Evolutionary conservation across 35 echinoderm and acorn worm species (phyloP).

Genomic region (Lytechinus variegatus): DNA sequence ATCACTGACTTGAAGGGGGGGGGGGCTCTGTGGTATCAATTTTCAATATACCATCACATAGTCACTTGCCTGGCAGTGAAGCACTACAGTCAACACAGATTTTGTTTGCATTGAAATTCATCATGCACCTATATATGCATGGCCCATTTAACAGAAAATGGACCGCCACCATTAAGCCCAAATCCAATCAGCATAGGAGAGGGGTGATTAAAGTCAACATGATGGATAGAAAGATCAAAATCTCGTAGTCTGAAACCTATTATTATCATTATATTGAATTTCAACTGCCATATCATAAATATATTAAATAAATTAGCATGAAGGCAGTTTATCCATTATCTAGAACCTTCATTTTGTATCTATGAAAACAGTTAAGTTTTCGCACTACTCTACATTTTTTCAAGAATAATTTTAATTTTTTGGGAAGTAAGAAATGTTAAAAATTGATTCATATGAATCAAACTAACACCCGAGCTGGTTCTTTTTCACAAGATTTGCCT

Average conservation of each 20-base stretch:
- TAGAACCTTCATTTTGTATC: not conserved
- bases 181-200: not conserved
- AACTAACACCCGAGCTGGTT: not conserved
- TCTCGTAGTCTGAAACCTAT: not conserved
- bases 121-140: not conserved
- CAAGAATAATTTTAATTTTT: not conserved
- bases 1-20: not conserved
- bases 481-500: too few relatives aligned
- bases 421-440: too few relatives aligned
- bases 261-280: not conserved
- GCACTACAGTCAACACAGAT: not conserved
- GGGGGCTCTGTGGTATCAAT: not conserved
- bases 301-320: not conserved
- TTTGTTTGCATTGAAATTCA: conserved; percentile 4
- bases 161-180: not conserved
- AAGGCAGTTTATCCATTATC: not conserved
- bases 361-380: not conserved
- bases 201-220: not conserved
- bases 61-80: not conserved
- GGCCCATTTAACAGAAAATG: conserved; percentile 4
- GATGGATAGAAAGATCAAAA: not conserved
- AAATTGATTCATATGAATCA: not conserved
- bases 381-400: not conserved
- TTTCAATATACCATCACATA: not conserved
- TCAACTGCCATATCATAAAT: not conserved